Evolutionary conservation across 2,888 invertebrate species (phyloP).

Genomic region (Caenorhabditis wallacei): DNA sequence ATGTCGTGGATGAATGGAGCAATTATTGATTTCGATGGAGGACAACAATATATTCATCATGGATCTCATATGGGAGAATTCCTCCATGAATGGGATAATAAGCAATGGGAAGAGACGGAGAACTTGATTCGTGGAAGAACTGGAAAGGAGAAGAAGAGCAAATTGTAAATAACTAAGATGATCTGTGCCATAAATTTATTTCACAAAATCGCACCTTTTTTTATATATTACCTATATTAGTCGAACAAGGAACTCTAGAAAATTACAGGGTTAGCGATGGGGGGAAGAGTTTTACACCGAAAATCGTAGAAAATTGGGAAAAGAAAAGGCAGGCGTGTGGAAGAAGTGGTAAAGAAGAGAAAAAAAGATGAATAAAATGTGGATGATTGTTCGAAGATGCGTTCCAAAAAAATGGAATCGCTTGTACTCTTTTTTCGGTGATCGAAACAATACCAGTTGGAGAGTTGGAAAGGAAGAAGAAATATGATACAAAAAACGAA

Average conservation of each 20-base stretch:
- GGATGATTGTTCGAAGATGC: slow-evolving; percentile 3
- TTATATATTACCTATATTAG: slow-evolving; percentile 31
- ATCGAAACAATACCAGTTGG: slow-evolving; percentile 36
- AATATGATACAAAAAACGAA: slow-evolving; percentile 38
- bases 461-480: slow-evolving; percentile 2
- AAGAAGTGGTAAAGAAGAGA: slow-evolving; percentile 6
- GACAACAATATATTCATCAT: slow-evolving; percentile 76
- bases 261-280: slow-evolving; percentile 16
- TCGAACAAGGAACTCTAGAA: slow-evolving; percentile 28
- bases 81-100: slow-evolving; percentile 69
- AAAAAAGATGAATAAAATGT: slow-evolving; percentile 10
- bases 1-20: slow-evolving; percentile 86
- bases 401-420: too few species aligned
- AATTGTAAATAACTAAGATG: slow-evolving; percentile 30
- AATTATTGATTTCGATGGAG: slow-evolving; percentile 74
- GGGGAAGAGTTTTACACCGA: background rate
- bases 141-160: slow-evolving; percentile 72
- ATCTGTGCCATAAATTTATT: slow-evolving; percentile 7
- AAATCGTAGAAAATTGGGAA: background rate
- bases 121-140: slow-evolving; percentile 76
- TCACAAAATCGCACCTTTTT: slow-evolving; percentile 13
- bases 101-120: slow-evolving; percentile 72
- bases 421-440: slow-evolving; percentile 33
- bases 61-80: slow-evolving; percentile 71
- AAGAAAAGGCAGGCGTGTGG: background rate